Conservation (phyloP, 2,888 invertebrate species). For the Elaeidobius kamerunicus region DNA sequence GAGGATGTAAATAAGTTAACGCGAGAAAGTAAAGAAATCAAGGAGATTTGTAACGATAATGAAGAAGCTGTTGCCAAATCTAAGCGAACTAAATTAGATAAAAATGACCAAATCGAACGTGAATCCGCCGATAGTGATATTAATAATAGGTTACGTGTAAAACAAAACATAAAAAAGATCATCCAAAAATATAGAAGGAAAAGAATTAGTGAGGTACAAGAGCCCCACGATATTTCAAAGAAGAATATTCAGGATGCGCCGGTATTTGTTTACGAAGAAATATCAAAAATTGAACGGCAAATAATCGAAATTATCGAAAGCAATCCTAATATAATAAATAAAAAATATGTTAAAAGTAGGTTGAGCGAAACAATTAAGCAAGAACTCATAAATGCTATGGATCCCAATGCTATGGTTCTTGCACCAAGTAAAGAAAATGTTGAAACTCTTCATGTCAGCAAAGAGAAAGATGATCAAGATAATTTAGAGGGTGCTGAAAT, state of each 20-base stretch:
- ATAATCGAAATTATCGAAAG: constrained; percentile 52
- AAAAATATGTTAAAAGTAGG: constrained; percentile 51
- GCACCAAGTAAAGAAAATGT: background rate
- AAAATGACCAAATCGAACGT: background rate
- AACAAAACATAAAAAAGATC: constrained; percentile 38
- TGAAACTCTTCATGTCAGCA: background rate
- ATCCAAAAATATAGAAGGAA: constrained; percentile 39
- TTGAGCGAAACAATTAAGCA: constrained; percentile 44
- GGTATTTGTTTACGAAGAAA: constrained; percentile 49
- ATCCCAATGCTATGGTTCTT: constrained; percentile 5
- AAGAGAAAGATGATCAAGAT: background rate
- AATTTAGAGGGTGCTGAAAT: constrained; percentile 9
- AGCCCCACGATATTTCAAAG: constrained; percentile 39
- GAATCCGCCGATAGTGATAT: too few species aligned
- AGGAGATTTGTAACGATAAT: too few species aligned
- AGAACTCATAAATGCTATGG: constrained; percentile 37
- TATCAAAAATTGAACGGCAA: constrained; percentile 50
- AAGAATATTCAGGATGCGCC: constrained; percentile 46
- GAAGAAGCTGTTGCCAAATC: too few species aligned
- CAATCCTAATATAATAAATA: constrained; percentile 53
- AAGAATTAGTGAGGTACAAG: constrained; percentile 32
- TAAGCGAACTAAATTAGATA: too few species aligned
- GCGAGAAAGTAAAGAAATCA: too few species aligned
- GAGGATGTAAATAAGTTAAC: too few species aligned
- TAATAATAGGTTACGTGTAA: constrained; percentile 34